Base-by-base conservation (phyloP, 2,888 invertebrate genomes). In the Lithophane leautieri region DNA sequence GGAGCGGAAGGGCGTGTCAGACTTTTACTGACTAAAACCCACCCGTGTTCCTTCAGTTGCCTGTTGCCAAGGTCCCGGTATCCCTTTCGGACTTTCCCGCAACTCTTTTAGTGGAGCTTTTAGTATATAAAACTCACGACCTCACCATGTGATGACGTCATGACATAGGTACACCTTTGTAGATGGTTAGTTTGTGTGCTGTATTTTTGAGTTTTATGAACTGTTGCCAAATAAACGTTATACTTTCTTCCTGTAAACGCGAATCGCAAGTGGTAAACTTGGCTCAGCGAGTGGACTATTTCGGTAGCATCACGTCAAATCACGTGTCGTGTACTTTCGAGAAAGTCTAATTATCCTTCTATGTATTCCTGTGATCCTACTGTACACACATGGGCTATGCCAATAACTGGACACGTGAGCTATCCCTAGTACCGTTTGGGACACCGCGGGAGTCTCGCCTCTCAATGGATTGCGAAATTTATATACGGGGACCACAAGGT, bases 401-500 rank as follows among this genome's bases (percentile, higher is more conserved):
- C 70, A 78, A 78, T 80, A 82, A 77, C 76, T 78, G 79, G 70
- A 81, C 81, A 80, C 73, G 82, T 76, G 86, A 80, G 74, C 70
- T 81, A 80, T 86, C 47, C 67, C 61, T 52, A 76, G 72, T 72
- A 76, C 72, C 76, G 75, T 81, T 84, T 63, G 80, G 82, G 65
- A 81, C 78, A 82, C 88, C 80, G 61, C 77, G 73, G 54, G 66
- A 74, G 56, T 79, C 80, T 78, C 80, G 73, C 70, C 69, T 73
- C 76, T 76, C 79, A 85, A 87, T 89, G 77, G 69, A 87, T 87
- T 84, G 83, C 76, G 66, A 76, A 82, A 84, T 80, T 69, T 75
- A 69, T 77, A 25, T 73, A 63, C 42, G 4, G 3, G 14, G 81
- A 65, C 19, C 6, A 19, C 11, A 12, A 22, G 4, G 25, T 79